A percentile compares a stretch with the other conserved stretches of the same genome.
phyloP scores from a whole-genome alignment of 2,888 invertebrate species.

The Autographa pulchrina region DNA sequence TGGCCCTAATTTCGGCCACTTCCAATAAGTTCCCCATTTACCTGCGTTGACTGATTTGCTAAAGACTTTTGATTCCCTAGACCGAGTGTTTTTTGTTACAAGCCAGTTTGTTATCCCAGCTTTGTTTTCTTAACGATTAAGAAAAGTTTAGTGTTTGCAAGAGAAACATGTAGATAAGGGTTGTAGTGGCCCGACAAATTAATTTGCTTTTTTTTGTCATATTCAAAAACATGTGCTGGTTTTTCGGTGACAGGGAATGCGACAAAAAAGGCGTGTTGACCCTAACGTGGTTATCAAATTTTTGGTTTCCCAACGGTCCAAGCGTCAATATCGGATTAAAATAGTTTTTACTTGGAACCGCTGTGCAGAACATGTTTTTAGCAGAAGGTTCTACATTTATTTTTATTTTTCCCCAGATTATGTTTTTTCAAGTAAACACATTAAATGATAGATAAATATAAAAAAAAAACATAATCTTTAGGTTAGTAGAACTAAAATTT shows the following conservation, averaged over 20 bases:
- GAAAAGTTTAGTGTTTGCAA: constrained; percentile 76
- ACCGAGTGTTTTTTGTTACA: constrained; percentile 57
- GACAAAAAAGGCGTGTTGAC: constrained; percentile 42
- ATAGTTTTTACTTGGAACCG: not conserved
- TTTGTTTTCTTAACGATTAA: constrained; percentile 80
- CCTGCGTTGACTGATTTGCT: constrained; percentile 82
- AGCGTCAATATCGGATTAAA: not conserved
- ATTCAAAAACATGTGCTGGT: constrained; percentile 39
- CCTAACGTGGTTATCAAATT: constrained; percentile 21
- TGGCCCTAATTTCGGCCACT: constrained; percentile 80
- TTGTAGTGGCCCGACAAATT: constrained; percentile 68
- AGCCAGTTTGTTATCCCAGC: constrained; percentile 56
- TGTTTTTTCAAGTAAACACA: too few species aligned
- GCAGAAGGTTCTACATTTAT: not conserved
- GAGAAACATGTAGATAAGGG: constrained; percentile 72
- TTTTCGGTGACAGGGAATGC: constrained; percentile 33
- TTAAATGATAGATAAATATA: too few species aligned
- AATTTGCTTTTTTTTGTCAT: constrained; percentile 57
- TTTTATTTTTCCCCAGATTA: not conserved
- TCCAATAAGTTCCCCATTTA: constrained; percentile 78
- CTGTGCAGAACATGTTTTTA: not conserved
- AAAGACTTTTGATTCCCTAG: constrained; percentile 70
- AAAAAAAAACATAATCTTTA: too few species aligned
- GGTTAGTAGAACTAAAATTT: too few species aligned
- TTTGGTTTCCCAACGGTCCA: constrained; percentile 3